phyloP scores from a whole-genome alignment of 23 tunicate genomes.

The Oikopleura dioica region DNA sequence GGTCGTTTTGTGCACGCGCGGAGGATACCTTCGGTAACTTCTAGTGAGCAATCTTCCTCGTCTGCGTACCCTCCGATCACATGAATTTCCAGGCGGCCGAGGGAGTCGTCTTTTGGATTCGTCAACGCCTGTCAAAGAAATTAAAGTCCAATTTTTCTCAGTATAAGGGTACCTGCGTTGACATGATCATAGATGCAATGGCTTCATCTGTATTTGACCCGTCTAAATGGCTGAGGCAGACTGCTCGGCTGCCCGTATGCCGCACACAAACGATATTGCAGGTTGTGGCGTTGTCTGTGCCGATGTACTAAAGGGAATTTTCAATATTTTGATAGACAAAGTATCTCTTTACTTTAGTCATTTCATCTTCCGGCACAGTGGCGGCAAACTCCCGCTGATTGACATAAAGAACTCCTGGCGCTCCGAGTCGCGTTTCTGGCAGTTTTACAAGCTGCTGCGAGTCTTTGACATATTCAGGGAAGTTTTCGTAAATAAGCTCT shows the following conservation, averaged over 20 bases:
- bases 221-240: neutral
- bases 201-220: neutral
- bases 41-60: neutral
- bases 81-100: neutral
- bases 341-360: neutral
- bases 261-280: neutral
- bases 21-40: neutral
- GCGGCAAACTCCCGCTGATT: conserved; percentile 1
- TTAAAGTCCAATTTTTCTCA: too few species aligned
- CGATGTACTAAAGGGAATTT: neutral
- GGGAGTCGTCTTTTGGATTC: neutral
- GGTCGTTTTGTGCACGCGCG: neutral
- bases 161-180: too few species aligned
- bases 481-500: neutral
- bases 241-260: neutral
- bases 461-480: neutral
- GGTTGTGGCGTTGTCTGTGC: neutral
- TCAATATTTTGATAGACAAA: neutral
- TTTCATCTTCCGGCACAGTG: neutral
- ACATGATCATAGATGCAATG: neutral
- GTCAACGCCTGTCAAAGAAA: neutral
- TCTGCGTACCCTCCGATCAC: neutral
- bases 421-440: neutral
- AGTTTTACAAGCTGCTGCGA: neutral
- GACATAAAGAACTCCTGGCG: neutral